phyloP scores from a whole-genome alignment of 2,888 invertebrate species.

The Nemapogon koenigi region DNA sequence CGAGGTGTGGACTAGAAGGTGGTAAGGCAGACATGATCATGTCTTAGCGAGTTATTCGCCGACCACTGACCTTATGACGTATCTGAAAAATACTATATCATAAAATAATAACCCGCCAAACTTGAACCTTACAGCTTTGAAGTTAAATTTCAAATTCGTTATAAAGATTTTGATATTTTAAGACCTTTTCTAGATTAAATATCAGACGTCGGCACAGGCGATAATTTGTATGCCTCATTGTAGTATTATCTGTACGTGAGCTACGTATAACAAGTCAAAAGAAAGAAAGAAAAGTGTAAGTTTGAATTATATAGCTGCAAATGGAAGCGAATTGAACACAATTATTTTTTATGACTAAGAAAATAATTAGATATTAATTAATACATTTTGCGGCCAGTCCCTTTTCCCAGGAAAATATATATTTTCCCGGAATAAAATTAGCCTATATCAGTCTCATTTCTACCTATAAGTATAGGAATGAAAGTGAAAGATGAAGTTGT shows the following conservation, averaged over 20 bases:
- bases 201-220: constrained; percentile 44
- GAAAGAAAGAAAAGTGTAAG: constrained; percentile 37
- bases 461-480: too few species aligned
- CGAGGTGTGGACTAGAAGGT: constrained; percentile 62
- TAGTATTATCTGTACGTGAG: constrained; percentile 59
- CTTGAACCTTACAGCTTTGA: not conserved
- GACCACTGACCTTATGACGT: constrained; percentile 49
- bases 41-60: constrained; percentile 60
- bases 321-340: constrained; percentile 30
- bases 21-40: constrained; percentile 62
- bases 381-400: too few species aligned
- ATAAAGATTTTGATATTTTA: not conserved
- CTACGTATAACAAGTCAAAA: constrained; percentile 48
- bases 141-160: constrained; percentile 7
- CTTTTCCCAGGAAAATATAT: too few species aligned
- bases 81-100: constrained; percentile 36
- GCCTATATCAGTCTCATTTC: too few species aligned
- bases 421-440: too few species aligned
- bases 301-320: constrained; percentile 34
- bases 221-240: constrained; percentile 63
- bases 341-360: constrained; percentile 25
- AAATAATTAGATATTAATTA: too few species aligned
- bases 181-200: not conserved
- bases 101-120: constrained; percentile 18
- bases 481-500: too few species aligned